Percentiles rank a stretch among this genome's conserved stretches.
These are phyloP conservation scores for Pseudachorutes palmiensis DNA, from an alignment of 1,140 invertebrate species.

Conservation along the genomic window DNA sequence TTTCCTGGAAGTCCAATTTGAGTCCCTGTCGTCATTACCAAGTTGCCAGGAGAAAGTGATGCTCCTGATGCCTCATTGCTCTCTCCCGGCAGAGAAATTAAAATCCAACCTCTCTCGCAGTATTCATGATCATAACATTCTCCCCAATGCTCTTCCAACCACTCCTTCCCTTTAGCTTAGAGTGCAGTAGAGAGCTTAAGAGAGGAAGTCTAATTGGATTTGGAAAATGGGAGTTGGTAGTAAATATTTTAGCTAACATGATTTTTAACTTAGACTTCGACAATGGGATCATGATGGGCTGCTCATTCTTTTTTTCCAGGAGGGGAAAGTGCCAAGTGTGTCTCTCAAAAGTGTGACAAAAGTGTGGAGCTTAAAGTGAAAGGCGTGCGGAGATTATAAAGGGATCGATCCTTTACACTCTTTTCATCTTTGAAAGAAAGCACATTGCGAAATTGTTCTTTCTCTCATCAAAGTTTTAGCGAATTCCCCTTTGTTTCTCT, in stretches of 20 bases:
- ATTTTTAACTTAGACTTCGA: not conserved
- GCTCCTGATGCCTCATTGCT: not conserved
- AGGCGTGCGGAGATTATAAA: no score
- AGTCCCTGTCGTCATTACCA: not conserved
- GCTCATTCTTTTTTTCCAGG: not conserved
- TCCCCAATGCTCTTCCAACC: not conserved
- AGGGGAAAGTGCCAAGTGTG: no score
- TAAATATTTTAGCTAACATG: slow-evolving; percentile 5
- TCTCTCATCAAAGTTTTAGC: no score
- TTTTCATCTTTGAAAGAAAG: no score
- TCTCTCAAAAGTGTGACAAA: no score
- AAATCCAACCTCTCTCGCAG: not conserved
- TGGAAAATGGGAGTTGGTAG: not conserved
- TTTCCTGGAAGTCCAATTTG: not conserved
- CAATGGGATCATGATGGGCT: not conserved
- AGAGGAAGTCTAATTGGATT: not conserved
- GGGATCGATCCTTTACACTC: no score
- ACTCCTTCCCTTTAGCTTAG: not conserved
- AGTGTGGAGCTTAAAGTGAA: no score
- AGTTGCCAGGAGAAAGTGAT: not conserved
- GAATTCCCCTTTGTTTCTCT: no score
- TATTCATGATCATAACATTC: not conserved
- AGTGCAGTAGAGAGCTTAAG: not conserved
- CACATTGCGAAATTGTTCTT: no score
- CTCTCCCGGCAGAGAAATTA: not conserved